phyloP scores from a whole-genome alignment of 1,140 invertebrate species.

The Paraescarpia echinospica region DNA sequence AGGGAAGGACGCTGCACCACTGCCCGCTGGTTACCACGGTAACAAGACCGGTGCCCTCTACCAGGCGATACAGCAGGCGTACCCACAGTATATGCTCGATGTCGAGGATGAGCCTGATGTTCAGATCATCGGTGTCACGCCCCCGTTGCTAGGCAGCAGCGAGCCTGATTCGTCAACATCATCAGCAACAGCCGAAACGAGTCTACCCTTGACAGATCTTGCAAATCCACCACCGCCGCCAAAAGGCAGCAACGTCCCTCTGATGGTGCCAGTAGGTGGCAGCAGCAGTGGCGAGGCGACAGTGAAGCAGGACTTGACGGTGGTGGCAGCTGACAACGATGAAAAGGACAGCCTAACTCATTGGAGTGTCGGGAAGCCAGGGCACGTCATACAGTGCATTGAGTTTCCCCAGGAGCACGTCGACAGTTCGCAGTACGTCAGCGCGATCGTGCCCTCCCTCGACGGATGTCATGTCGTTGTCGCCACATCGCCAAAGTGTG shows the following conservation, averaged over 20 bases:
- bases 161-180: neutral
- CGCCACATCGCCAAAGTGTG: neutral
- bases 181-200: neutral
- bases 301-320: neutral
- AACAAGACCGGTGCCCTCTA: neutral
- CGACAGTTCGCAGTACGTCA: constrained; percentile 20
- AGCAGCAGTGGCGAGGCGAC: neutral
- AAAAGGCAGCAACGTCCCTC: constrained; percentile 7
- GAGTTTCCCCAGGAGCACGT: constrained; percentile 14
- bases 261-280: neutral
- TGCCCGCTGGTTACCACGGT: neutral
- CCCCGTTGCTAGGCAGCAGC: constrained; percentile 20
- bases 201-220: neutral
- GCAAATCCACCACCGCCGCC: constrained; percentile 5
- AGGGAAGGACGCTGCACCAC: neutral
- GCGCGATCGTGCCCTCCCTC: neutral
- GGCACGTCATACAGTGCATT: constrained; percentile 26
- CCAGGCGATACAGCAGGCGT: neutral
- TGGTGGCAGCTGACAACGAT: neutral
- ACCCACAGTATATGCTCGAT: constrained; percentile 11
- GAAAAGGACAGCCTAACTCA: neutral
- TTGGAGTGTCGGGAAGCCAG: neutral
- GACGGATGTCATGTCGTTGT: constrained; percentile 16
- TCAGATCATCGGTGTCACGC: constrained; percentile 49
- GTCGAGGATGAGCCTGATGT: constrained; percentile 43